Base-by-base conservation (phyloP, 2,797 vertebrate genomes). In the Pteropus rufus region DNA sequence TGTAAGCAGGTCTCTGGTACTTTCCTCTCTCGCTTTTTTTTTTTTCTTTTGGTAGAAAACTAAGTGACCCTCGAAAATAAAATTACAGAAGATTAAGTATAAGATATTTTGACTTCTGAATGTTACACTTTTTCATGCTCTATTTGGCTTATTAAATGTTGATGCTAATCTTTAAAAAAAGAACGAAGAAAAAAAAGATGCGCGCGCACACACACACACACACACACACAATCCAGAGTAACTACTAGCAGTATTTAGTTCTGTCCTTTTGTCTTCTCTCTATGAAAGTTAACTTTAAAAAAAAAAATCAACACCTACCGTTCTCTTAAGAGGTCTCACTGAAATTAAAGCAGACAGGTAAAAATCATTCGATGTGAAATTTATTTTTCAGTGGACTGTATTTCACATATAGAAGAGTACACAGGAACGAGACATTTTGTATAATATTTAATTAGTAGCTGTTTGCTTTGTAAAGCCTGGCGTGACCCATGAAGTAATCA, bases 361-460 rank as follows among this genome's bases (percentile, higher is more conserved):
- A 73, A 94, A 83, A 82, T 64, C 60, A 60, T 41, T 34, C 2
- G 65, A 62, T 76, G 73, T 36, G 7, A 41, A 36, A 52, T 39
- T 94, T 75, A 34, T 69, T 70, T 72, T 86, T 49, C 18, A 11
- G 39, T 60, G 23, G 56, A 73, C 41, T 54, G 1, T 73, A 15
- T 39, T 91, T 95, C 62, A 44, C n/a, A 11, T 80, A 24, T 31
- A 83, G 92, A 89, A 77, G 34, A 6, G 15, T 75, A 82, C 52
- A 31, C 4, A 54, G 85, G 70, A 89, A 81, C 2, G 46, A 94
- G 90, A 81, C 10, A 73, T 83, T 97, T 95, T 82, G 56, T 96
- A 90, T 87, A 89, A 89, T 81, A 91, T 95, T 96, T 97, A 93
- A 97, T 97, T 96, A 97, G 89, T 88, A 67, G 67, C 82, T 83